Base-by-base conservation (phyloP, 30 jellyfish, hydroid and myxozoan species). In the Turritopsis rubra region DNA sequence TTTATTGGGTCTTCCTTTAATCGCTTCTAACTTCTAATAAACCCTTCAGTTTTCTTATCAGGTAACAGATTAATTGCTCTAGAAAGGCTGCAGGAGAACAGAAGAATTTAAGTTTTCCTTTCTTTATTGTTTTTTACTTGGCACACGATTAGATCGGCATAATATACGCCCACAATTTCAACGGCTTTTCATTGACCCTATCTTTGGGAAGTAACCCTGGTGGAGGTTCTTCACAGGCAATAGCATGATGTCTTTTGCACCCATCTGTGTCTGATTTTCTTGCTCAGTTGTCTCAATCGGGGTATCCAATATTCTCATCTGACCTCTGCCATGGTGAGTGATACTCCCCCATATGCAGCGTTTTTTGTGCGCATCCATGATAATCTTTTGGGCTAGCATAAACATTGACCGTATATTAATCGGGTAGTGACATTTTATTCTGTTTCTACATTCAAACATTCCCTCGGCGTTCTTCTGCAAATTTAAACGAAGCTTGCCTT, bases 371-470 rank as follows among this genome's bases (percentile, higher is more conserved):
- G 82, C 82, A 23, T 74, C 0, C 77, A 7, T 73, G 68, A 88
- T 86, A 27, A 88, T 75, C 81, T 70, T 72, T 80, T 83, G 87
- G 29, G 89, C 79, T 27, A 76, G 76, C 60, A 41, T 41, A 52
- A 81, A 26, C 24, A 65, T 52, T 21, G 91, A 21, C 53, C 88
- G 91, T 18, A 87, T 25, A 70, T 81, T 81, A 1, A 82, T 31
- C 17, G 96, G 96, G 72, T 83, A 88, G 41, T 54, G 87, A 0
- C 96, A 89, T 76, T 78, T 86, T 27, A 88, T n/a, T 54, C 92
- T 25, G 1, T 87, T 93, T 16, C 16, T 1, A 65, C 87, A 84
- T 60, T 27, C 73, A 41, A 53, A 70, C 18, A 84, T 77, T 54
- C 85, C 92, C 19, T 74, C 53, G 75, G 29, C 52, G 83, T 83